Base-by-base conservation (phyloP, 2,113 vertebrate genomes). In the Takifugu bimaculatus region DNA sequence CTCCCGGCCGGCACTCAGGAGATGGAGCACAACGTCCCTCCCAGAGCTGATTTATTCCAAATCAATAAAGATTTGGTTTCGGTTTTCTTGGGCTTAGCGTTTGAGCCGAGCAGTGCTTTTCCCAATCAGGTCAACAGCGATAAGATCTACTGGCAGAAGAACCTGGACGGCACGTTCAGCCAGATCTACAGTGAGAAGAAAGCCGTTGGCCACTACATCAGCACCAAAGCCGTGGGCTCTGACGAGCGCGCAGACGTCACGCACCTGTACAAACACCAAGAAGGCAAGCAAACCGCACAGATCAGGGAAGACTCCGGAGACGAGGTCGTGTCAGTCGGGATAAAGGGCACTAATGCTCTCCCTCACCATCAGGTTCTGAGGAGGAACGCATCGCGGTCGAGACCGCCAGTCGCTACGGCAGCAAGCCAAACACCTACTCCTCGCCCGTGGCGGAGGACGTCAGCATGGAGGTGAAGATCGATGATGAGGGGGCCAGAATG, bases 111-210 rank as follows among this genome's bases (percentile, higher is more conserved):
- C 7, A n/a, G 3, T 27, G 35, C 65, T 5, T 45, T 65, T 63
- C 12, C 20, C 26, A n/a, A 4, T 55, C 71, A 91, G 90, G 90
- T 91, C 59, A 91, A 91, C 85, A 91, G 90, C 63, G 94, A 96
- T 79, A 95, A 94, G 73, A 92, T 96, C 3, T 94, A 91, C 79
- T 96, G 93, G 92, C 93, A 94, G 75, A 89, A 86, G 27, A 92
- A 92, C 54, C 13, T 74, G 0, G 90, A 92, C 0, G 91, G 92
- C 12, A 92, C 84, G 27, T 94, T 94, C 87, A 85, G 81, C 28
- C 92, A 94, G 4, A 83, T 96, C 54, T 79, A 87, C 20, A 93
- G 87, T 68, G 93, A 95, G 72, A 94, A 93, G 69, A 93, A 92
- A 45, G 92, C 90, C 3, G 93, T 96, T 0, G 94, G 94, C 2